A percentile compares a stretch with the other conserved stretches of the same genome.
Conservation (phyloP, 2,797 vertebrate genomes). For the Tiaroga cobitis region DNA sequence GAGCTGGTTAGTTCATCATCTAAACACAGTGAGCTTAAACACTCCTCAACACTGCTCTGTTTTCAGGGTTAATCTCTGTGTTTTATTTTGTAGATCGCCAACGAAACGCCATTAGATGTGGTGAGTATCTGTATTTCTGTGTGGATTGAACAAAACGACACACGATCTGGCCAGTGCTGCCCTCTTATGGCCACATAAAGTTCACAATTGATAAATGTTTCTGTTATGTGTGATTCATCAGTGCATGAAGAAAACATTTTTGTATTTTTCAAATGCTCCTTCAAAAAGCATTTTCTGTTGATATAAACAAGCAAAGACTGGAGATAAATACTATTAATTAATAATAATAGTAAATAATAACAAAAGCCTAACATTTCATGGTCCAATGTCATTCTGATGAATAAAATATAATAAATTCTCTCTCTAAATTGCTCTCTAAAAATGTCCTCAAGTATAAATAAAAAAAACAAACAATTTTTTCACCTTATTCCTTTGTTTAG, state of each 20-base stretch:
- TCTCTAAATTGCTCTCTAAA: background rate
- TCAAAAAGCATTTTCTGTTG: background rate
- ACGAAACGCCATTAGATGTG: conserved; percentile 97
- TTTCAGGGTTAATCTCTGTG: conserved; percentile 18
- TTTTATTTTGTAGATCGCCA: conserved; percentile 88
- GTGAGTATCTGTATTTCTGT: conserved; percentile 79
- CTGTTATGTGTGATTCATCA: background rate
- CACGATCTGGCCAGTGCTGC: background rate
- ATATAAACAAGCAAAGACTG: background rate
- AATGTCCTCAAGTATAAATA: background rate
- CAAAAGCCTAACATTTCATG: background rate
- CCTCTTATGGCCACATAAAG: conserved; percentile 32
- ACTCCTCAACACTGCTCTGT: conserved; percentile 25
- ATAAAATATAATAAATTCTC: background rate
- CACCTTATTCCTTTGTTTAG: background rate
- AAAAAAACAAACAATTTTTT: background rate
- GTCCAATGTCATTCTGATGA: background rate
- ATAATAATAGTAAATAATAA: background rate
- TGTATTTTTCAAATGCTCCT: background rate
- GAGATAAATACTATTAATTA: background rate
- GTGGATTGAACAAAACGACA: background rate
- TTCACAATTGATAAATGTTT: background rate
- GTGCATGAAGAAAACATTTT: background rate
- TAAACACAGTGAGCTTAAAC: background rate
- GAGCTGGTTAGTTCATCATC: conserved; percentile 86